Conservation (phyloP, 2,797 vertebrate genomes). For the Buceros bicornis region DNA sequence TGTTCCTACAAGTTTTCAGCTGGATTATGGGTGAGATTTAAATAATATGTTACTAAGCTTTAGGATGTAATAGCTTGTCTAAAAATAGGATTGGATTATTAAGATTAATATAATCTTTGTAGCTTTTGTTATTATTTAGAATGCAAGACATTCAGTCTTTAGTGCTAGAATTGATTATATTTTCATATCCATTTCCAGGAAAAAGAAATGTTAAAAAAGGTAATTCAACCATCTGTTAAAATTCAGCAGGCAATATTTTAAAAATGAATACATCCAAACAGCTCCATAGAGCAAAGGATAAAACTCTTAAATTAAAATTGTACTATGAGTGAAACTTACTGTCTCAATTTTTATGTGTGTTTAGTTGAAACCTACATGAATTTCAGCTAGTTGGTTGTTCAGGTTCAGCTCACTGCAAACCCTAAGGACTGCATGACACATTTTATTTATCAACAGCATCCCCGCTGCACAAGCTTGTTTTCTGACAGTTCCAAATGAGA, state of each 20-base stretch:
- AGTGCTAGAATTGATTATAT: background rate
- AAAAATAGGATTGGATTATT: conserved; percentile 70
- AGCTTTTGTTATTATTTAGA: conserved; percentile 55
- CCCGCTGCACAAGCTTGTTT: background rate
- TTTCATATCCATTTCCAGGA: background rate
- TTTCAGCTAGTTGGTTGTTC: conserved; percentile 5
- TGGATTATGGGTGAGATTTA: conserved; percentile 66
- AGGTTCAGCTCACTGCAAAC: background rate
- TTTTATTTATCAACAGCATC: background rate
- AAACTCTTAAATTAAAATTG: background rate
- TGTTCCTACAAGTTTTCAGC: background rate
- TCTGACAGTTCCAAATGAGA: background rate
- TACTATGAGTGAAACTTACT: background rate
- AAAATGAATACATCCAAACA: background rate
- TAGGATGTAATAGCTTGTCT: conserved; percentile 42
- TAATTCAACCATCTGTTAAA: conserved; percentile 5
- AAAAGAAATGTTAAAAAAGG: background rate
- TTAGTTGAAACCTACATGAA: background rate
- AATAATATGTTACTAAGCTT: conserved; percentile 61
- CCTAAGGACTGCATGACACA: background rate
- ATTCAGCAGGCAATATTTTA: background rate
- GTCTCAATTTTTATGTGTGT: background rate
- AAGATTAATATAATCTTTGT: conserved; percentile 58
- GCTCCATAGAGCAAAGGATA: background rate
- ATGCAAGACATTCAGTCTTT: conserved; percentile 9